Base-by-base conservation (phyloP, 1,140 invertebrate species). In the Anastrepha ludens region DNA sequence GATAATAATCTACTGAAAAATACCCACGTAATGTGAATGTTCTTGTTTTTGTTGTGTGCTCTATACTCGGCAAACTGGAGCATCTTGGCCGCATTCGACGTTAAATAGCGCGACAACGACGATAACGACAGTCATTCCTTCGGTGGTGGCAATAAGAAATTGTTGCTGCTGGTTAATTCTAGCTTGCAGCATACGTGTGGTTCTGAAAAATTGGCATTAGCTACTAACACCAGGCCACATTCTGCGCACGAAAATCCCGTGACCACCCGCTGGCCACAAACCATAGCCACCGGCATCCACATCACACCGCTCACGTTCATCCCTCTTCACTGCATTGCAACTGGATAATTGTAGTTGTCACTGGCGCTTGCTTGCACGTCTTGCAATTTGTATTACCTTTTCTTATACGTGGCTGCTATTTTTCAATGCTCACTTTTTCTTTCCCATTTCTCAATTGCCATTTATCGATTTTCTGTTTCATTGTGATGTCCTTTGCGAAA, bases 231-330 rank as follows among this genome's bases (percentile, higher is more conserved):
- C 64, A 67, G 9, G 9, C 9, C 50, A 55, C 9, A 55, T 55
- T 9, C 50, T 74, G 2, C 7, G 67, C 9, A 44, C 4, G 67
- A 11, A 41, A 5, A 29, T 39, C 3, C 41, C 67, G 41, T 47
- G 74, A 81, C 74, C 74, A 81, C 74, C 74, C 74, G 47, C 74
- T 81, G 74, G 17, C 20, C 74, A 55, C 50, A 20, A 81, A 2
- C 74, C n/a, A 29, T 55, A 29, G 41, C 17, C 47, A 58, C 8
- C 29, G 74, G 4, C 50, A 47, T 81, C 17, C 39, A 0, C 74
- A 44, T 50, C 4, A 20, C 5, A 17, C n/a, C 7, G 44, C 44
- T 6, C 29, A 20, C 20, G 6, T 17, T 29, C n/a, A 67, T 11
- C n/a, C 64, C n/a, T 29, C 29, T 9, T 3, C 29, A 13, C 17